A percentile compares a stretch with the other conserved stretches of the same genome.
These are phyloP conservation scores for Cataglyphis hispanica DNA, from an alignment of 1,140 invertebrate genomes.

Conservation along the genomic window DNA sequence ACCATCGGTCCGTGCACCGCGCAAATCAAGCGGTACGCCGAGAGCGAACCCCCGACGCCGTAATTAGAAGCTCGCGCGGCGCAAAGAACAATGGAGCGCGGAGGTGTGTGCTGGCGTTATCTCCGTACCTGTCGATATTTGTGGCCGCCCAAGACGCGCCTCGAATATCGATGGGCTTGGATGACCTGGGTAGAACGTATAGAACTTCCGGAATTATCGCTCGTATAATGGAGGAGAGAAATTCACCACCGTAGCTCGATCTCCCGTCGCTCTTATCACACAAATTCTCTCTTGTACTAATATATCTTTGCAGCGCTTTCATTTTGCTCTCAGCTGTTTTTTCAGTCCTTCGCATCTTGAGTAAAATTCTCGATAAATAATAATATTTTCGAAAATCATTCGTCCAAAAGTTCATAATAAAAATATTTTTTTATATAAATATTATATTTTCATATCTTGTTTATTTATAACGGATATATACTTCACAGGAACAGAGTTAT, in stretches of 20 bases:
- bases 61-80: constrained; percentile 77
- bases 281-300: not conserved
- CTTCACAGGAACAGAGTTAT: not conserved
- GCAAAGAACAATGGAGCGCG: constrained; percentile 68
- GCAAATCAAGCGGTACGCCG: constrained; percentile 77
- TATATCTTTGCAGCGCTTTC: not conserved
- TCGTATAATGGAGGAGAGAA: constrained; percentile 14
- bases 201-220: constrained; percentile 42
- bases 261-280: not conserved
- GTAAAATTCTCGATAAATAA: not conserved
- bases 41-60: constrained; percentile 39
- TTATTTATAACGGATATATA: not conserved
- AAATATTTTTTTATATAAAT: not conserved
- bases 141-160: constrained; percentile 55
- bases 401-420: not conserved
- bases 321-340: not conserved
- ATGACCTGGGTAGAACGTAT: constrained; percentile 28
- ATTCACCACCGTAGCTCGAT: not conserved
- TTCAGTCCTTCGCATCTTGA: not conserved
- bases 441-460: not conserved
- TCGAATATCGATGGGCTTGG: constrained; percentile 55
- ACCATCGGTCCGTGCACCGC: constrained; percentile 65
- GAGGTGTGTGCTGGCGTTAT: constrained; percentile 52
- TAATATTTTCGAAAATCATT: not conserved
- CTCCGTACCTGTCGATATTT: constrained; percentile 61